Percentiles rank a stretch among this genome's conserved stretches.
Conservation (phyloP, 2,113 vertebrate genomes). For the Leptocoma aspasia region DNA sequence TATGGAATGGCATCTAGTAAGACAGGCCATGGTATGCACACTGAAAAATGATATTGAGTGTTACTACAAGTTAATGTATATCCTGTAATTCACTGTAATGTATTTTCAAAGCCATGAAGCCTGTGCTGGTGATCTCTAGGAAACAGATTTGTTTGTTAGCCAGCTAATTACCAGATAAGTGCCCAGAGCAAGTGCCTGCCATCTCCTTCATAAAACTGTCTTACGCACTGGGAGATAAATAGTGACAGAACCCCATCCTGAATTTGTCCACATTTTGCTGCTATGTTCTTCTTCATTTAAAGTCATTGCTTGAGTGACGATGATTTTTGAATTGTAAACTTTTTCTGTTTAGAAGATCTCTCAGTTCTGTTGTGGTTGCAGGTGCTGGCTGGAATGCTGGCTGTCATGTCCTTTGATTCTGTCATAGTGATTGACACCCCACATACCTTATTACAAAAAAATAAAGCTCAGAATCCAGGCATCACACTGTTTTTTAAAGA, state of each 20-base stretch:
- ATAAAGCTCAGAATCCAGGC: background rate
- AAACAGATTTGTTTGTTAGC: slow-evolving; percentile 21
- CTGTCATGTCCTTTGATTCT: background rate
- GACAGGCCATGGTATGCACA: background rate
- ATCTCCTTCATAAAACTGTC: slow-evolving; percentile 7
- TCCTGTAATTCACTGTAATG: background rate
- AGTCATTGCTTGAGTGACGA: background rate
- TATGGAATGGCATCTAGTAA: background rate
- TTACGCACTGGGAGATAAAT: background rate
- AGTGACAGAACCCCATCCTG: background rate
- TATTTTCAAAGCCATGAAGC: background rate
- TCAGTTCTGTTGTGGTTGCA: background rate
- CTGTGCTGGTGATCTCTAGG: background rate
- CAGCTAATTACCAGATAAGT: slow-evolving; percentile 17
- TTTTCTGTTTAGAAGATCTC: background rate
- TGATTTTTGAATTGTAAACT: background rate
- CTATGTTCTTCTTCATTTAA: background rate
- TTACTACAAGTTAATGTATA: background rate
- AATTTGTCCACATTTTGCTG: background rate
- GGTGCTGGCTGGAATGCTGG: background rate
- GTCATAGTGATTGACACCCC: background rate
- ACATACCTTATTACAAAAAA: background rate
- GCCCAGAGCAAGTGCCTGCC: slow-evolving; percentile 29
- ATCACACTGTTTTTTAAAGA: background rate
- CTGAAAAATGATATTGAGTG: background rate